Evolutionary conservation across 2,888 invertebrate genomes (phyloP), one percentile per base, ranked within the genome.

Genomic region (Clitarchus hookeri): DNA sequence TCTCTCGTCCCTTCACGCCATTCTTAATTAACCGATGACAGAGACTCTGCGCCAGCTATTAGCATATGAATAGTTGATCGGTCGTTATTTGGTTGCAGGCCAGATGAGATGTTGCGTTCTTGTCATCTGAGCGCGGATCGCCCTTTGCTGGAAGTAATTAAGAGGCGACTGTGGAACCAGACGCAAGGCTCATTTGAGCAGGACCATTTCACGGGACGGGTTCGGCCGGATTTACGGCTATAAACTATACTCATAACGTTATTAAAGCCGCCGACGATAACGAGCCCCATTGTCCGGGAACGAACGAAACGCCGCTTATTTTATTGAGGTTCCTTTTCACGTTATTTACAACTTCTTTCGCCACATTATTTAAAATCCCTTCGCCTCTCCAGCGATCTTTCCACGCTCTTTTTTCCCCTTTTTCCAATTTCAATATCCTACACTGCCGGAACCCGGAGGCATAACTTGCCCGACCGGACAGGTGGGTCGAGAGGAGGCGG

Each of bases 331-430:
- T 65, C n/a, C n/a, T 65, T 65, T 65, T 65, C 65, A n/a, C n/a
- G 65, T 65, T 65, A 65, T 65, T 65, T 65, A 65, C 65, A 23
- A 65, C 65, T 65, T 65, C 65, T 65, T 65, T 65, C 65, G 65
- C 23, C 65, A n/a, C 65, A n/a, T 65, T 65, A 65, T 65, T 65
- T 2, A 65, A 65, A 65, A 65, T 16, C n/a, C 19, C 65, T n/a
- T 23, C 23, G 19, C 65, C 65, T 65, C 65, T n/a, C n/a, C 19
- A 19, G 23, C 65, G 65, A 65, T 65, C 19, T 16, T 65, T n/a
- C 16, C 23, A 1, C 65, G 8, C 65, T 23, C 19, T n/a, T 19
- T 19, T n/a, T 19, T 19, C 23, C 23, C 23, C 1, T 19, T 8
- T 23, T 23, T 8, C 65, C 65, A 9, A 23, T 65, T 65, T 23